A percentile compares a stretch with the other conserved stretches of the same genome.
These are phyloP conservation scores for Drosophila peninsularis DNA, from an alignment of 2,888 invertebrate species.

Conservation along the genomic window DNA sequence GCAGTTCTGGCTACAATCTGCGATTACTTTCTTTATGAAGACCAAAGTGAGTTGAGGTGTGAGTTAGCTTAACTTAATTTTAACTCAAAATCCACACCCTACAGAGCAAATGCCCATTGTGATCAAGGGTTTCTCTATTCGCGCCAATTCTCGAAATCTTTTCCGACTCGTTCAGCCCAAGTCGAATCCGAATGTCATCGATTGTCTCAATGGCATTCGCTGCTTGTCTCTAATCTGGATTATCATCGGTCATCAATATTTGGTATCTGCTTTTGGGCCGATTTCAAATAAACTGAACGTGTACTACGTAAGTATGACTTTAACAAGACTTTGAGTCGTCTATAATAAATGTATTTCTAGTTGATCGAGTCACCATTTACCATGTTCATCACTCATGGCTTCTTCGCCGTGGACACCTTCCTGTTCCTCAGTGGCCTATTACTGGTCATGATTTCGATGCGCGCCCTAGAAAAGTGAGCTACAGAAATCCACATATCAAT, in stretches of 20 bases:
- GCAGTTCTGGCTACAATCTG: conserved; percentile 45
- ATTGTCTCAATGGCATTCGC: neutral
- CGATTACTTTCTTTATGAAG: conserved; percentile 42
- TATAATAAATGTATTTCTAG: conserved; percentile 28
- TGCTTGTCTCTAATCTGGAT: neutral
- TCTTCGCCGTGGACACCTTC: conserved; percentile 87
- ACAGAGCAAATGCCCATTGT: neutral
- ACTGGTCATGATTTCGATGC: conserved; percentile 19
- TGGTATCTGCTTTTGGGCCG: neutral
- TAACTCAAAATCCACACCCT: neutral
- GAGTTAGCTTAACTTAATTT: conserved; percentile 1
- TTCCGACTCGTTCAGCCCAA: neutral
- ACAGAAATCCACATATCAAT: neutral
- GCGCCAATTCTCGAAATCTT: neutral
- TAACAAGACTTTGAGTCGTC: neutral
- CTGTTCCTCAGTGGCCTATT: conserved; percentile 87
- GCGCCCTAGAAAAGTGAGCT: conserved; percentile 71
- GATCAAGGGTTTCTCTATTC: conserved; percentile 4
- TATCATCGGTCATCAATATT: neutral
- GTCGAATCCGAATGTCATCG: conserved; percentile 1
- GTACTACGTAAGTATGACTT: neutral
- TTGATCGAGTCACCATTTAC: conserved; percentile 66
- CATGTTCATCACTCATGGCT: conserved; percentile 80
- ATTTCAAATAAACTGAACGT: neutral
- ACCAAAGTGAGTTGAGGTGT: conserved; percentile 33